A percentile compares a stretch with the other conserved stretches of the same genome.
These are phyloP conservation scores for Callocephalon fimbriatum DNA, from an alignment of 2,113 vertebrate species.

Conservation along the genomic window DNA sequence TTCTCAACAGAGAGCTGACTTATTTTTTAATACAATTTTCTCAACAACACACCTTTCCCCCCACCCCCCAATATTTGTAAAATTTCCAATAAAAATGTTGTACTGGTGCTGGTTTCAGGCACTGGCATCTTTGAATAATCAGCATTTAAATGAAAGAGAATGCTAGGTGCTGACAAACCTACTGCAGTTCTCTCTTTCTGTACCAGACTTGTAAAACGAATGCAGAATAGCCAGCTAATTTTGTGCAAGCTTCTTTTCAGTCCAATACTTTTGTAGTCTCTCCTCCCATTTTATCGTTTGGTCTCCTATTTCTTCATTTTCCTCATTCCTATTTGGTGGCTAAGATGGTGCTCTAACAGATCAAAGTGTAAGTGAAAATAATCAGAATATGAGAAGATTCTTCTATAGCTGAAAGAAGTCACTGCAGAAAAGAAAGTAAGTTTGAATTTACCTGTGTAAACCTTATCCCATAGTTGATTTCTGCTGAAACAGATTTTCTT, in stretches of 20 bases:
- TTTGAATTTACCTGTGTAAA: conserved; percentile 86
- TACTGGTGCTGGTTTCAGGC: not conserved
- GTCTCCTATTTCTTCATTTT: conserved; percentile 53
- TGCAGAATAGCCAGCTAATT: conserved; percentile 48
- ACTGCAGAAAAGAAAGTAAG: not conserved
- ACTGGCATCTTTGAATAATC: not conserved
- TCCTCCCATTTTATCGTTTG: conserved; percentile 37
- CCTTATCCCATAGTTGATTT: conserved; percentile 98
- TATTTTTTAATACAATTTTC: not conserved
- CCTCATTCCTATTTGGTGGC: conserved; percentile 28
- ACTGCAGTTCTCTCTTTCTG: conserved; percentile 48
- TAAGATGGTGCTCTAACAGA: conserved; percentile 49
- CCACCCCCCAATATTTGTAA: not conserved
- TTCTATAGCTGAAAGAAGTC: not conserved
- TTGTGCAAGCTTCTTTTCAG: conserved; percentile 55
- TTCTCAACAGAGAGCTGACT: not conserved
- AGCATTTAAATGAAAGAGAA: conserved; percentile 32
- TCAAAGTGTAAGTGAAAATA: conserved; percentile 48
- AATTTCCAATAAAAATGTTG: not conserved
- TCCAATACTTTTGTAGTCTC: conserved; percentile 32
- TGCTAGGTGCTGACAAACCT: conserved; percentile 43
- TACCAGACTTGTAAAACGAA: conserved; percentile 4
- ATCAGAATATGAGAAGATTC: conserved; percentile 15
- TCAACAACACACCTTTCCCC: not conserved
- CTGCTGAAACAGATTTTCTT: conserved; percentile 96